Base-by-base conservation (phyloP, 64 coral and sea anemone genomes). In the Acropora yongei region DNA sequence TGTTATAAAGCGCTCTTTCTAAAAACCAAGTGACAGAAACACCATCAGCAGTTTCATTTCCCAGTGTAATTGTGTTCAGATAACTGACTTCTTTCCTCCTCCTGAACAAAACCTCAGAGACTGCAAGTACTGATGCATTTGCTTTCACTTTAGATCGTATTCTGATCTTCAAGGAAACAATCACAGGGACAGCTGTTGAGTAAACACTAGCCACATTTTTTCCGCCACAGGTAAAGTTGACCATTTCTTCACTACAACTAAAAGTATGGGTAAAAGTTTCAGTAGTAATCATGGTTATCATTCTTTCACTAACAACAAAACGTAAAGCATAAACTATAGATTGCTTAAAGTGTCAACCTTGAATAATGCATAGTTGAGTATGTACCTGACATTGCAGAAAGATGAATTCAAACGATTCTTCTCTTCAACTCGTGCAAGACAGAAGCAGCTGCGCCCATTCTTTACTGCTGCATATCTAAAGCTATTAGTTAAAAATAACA, bases 171-270 rank as follows among this genome's bases (percentile, higher is more conserved):
- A 94, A 57, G 57, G 79, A 84, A 18, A 53, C 20, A 5, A 94
- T 72, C 75, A 89, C 63, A n/a, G 95, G 95, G 13, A 90, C 63
- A 53, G 87, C 81, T 20, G 91, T 89, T 48, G 95, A 93, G 49
- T 96, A 96, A 17, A 93, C 61, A 75, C 87, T 93, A 65, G 12
- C 89, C 57, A 41, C 45, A 8, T 76, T 68, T 41, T 50, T 78
- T 63, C 95, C 95, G 68, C 91, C 95, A 78, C 95, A 96, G 10
- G 40, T 63, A 49, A 91, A 73, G 75, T 40, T 55, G 51, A 55
- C 51, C 60, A 68, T 10, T 17, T 84, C 79, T 58, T 76, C 68
- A 17, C 18, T 6, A 20, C 87, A 89, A 46, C 87, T 89, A 66
- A 53, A 79, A 79, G 65, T 18, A 50, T n/a, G 53, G 0, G 8